Evolutionary conservation across 2,888 invertebrate genomes (phyloP), one percentile per base, ranked within the genome.

Genomic region (Drosophila monieri): DNA sequence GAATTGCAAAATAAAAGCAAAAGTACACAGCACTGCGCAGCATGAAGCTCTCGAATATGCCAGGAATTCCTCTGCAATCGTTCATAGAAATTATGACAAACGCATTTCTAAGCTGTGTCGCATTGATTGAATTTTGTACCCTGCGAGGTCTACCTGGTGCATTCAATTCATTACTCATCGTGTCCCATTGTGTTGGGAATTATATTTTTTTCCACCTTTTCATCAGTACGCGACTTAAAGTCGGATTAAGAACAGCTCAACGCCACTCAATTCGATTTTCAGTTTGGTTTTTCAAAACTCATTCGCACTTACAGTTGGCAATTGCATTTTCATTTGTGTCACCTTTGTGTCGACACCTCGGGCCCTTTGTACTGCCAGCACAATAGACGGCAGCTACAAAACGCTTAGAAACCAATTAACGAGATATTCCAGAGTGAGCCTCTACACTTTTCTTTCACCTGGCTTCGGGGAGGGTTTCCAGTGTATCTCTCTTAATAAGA

Each of bases 81-180:
- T 83, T 84, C 85, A 73, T 77, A 74, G 84, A 74, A 80, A 84
- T 85, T 84, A 84, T 84, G 84, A 85, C 78, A 84, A 84, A 85
- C 78, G 78, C 80, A 80, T 85, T 85, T 78, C 83, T 80, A 74
- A 83, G 83, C 80, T 77, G 74, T 75, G 74, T 73, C 80, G 78
- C 80, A 69, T 71, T 84, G 86, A 85, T 84, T 85, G 84, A 77
- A 80, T 85, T 81, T 77, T 72, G 32, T 44, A 48, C 47, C 21
- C 53, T 30, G 37, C 25, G 23, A 21, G 25, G 3, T 23, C 18
- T 25, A 10, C 10, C 12, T 12, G 12, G 18, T 21, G 8, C 46
- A 44, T 46, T 46, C 64, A 48, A 44, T 46, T 51, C 64, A 54
- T 15, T 37, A 4, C 37, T 12, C 44, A 53, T 57, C 35, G 62